Percentiles rank a stretch among this genome's conserved stretches.
Conservation (phyloP, 2,797 vertebrate genomes). For the Leucoraja ocellata region DNA sequence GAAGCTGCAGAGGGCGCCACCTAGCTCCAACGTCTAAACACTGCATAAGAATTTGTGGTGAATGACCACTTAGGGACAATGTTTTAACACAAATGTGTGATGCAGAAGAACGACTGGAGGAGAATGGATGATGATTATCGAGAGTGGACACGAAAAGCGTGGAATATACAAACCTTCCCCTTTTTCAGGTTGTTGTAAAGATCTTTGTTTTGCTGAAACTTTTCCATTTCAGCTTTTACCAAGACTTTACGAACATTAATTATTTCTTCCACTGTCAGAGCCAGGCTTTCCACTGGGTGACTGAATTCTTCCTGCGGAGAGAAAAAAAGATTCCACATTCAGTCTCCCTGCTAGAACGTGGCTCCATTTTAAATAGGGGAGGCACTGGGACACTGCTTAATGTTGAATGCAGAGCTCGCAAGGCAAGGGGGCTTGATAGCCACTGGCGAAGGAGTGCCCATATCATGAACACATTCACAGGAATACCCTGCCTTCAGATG, state of each 20-base stretch:
- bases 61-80: background rate
- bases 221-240: constrained; percentile 96
- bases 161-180: constrained; percentile 69
- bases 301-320: constrained; percentile 78
- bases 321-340: background rate
- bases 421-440: background rate
- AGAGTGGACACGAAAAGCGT: background rate
- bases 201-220: constrained; percentile 83
- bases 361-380: background rate
- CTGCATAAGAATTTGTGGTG: too few relatives aligned
- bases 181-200: constrained; percentile 79
- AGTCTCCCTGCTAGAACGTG: background rate
- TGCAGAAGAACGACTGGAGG: background rate
- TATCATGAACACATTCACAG: background rate
- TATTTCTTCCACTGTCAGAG: constrained; percentile 88
- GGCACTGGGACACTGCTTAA: background rate
- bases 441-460: background rate
- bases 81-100: background rate
- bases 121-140: background rate
- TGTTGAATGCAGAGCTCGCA: background rate
- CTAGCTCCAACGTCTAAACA: background rate
- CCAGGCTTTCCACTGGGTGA: constrained; percentile 86
- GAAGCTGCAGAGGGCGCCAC: background rate
- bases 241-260: constrained; percentile 84
- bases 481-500: too few relatives aligned